These are phyloP conservation scores for Diloba caeruleocephala DNA, from an alignment of 2,888 invertebrate species.

Conservation along the genomic window DNA sequence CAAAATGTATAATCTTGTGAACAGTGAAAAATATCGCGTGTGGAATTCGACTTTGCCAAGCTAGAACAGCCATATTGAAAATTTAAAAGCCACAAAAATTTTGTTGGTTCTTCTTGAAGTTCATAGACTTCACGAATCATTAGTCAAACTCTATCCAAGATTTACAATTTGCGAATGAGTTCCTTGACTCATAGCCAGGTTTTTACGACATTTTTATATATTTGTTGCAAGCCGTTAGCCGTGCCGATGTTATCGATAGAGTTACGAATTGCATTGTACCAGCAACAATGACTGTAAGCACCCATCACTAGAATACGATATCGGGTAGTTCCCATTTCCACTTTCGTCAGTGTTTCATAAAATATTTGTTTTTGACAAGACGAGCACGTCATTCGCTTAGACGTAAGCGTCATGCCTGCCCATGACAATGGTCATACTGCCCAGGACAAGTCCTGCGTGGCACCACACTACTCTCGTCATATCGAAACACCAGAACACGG, in stretches of 20 bases:
- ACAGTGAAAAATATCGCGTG: conserved; percentile 41
- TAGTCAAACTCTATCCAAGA: conserved; percentile 12
- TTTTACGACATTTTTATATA: conserved; percentile 8
- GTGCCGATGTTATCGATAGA: conserved; percentile 10
- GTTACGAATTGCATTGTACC: background rate
- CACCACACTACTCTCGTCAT: too few species aligned
- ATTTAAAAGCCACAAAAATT: too few species aligned
- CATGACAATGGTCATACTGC: too few species aligned
- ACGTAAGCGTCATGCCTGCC: too few species aligned
- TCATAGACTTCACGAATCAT: conserved; percentile 7
- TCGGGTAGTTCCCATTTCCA: conserved; percentile 5
- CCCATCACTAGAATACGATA: background rate
- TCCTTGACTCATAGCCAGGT: conserved; percentile 6
- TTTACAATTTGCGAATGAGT: conserved; percentile 10
- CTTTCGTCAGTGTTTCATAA: too few species aligned
- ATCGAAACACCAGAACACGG: too few species aligned
- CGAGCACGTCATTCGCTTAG: too few species aligned
- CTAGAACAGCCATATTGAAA: conserved; percentile 22
- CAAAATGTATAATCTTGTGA: too few species aligned
- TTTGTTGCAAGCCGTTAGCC: conserved; percentile 11
- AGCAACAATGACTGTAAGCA: background rate
- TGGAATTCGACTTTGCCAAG: conserved; percentile 11
- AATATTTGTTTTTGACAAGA: too few species aligned
- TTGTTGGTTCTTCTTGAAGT: conserved; percentile 14
- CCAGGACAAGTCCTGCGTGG: too few species aligned